Percentiles rank a stretch among this genome's conserved stretches.
Conservation (phyloP, 2,113 vertebrate genomes). For the Dermatemys mawii region DNA sequence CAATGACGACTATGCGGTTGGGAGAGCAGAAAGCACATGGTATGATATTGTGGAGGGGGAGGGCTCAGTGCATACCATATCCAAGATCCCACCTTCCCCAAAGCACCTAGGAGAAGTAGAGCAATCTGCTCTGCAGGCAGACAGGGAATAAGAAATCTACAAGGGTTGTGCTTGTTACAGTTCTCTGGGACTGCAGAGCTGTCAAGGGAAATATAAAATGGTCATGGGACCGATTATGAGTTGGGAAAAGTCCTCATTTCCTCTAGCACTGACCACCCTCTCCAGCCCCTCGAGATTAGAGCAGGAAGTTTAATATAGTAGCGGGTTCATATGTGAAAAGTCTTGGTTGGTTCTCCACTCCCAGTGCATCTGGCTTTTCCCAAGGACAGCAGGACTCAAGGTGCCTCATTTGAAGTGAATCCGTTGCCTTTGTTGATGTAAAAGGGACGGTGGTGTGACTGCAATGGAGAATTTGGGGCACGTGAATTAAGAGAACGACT, state of each 20-base stretch:
- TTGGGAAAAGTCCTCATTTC: neutral
- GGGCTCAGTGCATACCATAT: neutral
- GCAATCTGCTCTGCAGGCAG: neutral
- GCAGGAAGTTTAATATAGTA: slow-evolving; percentile 25
- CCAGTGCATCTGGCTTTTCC: slow-evolving; percentile 1
- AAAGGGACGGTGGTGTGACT: slow-evolving; percentile 84
- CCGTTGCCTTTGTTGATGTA: slow-evolving; percentile 86
- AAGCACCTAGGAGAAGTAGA: slow-evolving; percentile 13
- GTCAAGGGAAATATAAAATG: neutral
- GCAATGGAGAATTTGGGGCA: slow-evolving; percentile 56
- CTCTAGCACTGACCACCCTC: slow-evolving; percentile 19
- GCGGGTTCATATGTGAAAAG: slow-evolving; percentile 37
- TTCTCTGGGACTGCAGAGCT: slow-evolving; percentile 10
- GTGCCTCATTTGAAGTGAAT: slow-evolving; percentile 81
- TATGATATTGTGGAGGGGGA: neutral
- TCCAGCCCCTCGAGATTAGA: slow-evolving; percentile 30
- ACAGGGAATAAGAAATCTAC: neutral
- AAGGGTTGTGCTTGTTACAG: neutral
- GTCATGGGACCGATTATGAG: neutral
- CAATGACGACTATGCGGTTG: neutral
- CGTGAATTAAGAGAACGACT: neutral
- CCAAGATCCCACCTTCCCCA: slow-evolving; percentile 44
- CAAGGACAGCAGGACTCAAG: slow-evolving; percentile 56
- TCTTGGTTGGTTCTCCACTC: slow-evolving; percentile 24
- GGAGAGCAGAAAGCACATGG: neutral